Conservation (phyloP, 2,797 vertebrate genomes). For the Mus spretus region DNA sequence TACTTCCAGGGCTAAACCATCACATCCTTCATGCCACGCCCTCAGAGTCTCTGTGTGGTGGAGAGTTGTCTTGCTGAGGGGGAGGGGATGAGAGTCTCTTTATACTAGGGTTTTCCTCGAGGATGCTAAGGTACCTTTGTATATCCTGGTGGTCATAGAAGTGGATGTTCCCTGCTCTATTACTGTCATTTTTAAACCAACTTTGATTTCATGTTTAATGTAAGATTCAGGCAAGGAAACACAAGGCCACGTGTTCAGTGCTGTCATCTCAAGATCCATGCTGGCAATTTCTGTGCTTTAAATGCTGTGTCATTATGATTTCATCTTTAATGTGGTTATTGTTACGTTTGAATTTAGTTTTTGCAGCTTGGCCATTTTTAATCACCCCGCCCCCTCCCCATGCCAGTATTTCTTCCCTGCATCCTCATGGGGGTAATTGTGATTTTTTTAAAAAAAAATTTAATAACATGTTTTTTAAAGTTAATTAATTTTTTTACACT, state of each 20-base stretch:
- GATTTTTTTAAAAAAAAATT: neutral
- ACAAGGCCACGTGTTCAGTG: neutral
- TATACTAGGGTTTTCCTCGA: neutral
- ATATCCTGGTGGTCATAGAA: neutral
- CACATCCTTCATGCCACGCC: neutral
- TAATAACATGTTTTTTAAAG: no score
- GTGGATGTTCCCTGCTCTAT: neutral
- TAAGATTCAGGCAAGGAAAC: neutral
- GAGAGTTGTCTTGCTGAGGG: neutral
- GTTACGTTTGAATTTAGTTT: slow-evolving; percentile 45
- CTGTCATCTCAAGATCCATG: neutral
- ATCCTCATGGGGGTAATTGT: neutral
- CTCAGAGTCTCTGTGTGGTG: neutral
- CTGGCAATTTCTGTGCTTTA: neutral
- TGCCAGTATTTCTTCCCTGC: neutral
- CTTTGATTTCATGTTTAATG: slow-evolving; percentile 19
- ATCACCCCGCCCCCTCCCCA: neutral
- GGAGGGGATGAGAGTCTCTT: neutral
- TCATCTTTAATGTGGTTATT: neutral
- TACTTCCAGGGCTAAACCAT: no score
- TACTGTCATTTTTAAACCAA: neutral
- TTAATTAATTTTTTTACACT: no score
- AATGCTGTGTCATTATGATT: neutral
- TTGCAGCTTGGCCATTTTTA: neutral
- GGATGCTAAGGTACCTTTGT: neutral